These are phyloP conservation scores for Eupithecia pulchellata DNA, from an alignment of 2,888 invertebrate genomes.

Conservation along the genomic window DNA sequence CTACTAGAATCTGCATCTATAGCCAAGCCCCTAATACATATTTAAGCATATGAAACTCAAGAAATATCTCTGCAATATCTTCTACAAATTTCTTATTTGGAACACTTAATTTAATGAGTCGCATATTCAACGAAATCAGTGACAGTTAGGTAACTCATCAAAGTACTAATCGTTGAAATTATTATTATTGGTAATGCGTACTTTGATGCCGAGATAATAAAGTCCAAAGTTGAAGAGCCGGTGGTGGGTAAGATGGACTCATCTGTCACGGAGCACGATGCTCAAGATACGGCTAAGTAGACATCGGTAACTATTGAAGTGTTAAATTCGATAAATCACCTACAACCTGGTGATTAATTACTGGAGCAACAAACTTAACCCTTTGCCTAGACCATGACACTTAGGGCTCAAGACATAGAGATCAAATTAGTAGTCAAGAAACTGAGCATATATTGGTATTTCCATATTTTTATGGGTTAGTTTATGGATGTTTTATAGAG, in stretches of 20 bases:
- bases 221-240: constrained; percentile 10
- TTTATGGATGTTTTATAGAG: constrained; percentile 64
- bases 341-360: constrained; percentile 64
- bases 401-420: constrained; percentile 46
- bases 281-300: constrained; percentile 52
- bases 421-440: constrained; percentile 41
- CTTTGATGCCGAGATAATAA: constrained; percentile 17
- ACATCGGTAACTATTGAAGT: constrained; percentile 66
- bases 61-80: not conserved
- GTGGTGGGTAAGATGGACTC: constrained; percentile 20
- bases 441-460: constrained; percentile 42
- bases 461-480: constrained; percentile 59
- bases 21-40: constrained; percentile 3
- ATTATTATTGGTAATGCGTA: constrained; percentile 16
- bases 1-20: not conserved
- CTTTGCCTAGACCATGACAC: constrained; percentile 14
- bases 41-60: constrained; percentile 1
- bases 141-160: constrained; percentile 37
- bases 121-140: constrained; percentile 40
- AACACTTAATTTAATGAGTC: constrained; percentile 18
- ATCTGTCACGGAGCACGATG: constrained; percentile 42
- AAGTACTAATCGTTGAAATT: constrained; percentile 20
- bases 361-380: constrained; percentile 51
- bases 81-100: constrained; percentile 4
- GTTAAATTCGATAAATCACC: constrained; percentile 70